phyloP scores from a whole-genome alignment of 2,888 invertebrate species.

The Cheilosia vernalis region DNA sequence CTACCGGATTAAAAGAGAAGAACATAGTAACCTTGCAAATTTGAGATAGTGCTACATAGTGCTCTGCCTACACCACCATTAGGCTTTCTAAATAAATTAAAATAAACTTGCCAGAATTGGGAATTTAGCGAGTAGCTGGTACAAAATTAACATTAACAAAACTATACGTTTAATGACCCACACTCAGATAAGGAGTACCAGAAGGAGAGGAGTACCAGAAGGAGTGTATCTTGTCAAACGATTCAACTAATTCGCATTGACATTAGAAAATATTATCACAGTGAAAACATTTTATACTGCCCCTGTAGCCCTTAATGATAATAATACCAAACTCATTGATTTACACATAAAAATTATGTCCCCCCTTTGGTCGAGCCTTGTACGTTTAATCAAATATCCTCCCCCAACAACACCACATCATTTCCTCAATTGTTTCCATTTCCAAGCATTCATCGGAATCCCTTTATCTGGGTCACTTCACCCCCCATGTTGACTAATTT shows the following conservation, averaged over 20 bases:
- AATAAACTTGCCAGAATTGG: no score
- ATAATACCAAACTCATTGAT: conserved; percentile 67
- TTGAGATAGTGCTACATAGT: no score
- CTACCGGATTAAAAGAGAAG: no score
- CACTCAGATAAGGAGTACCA: not conserved
- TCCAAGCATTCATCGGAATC: conserved; percentile 42
- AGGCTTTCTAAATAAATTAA: no score
- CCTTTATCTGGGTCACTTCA: conserved; percentile 62
- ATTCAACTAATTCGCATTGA: conserved; percentile 15
- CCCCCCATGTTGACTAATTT: conserved; percentile 67
- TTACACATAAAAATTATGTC: conserved; percentile 36
- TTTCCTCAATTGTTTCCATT: conserved; percentile 65
- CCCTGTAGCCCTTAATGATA: conserved; percentile 37
- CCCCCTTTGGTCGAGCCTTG: not conserved
- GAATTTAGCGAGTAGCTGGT: no score
- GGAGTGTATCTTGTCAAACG: not conserved
- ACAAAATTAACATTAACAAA: no score
- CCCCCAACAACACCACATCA: conserved; percentile 34
- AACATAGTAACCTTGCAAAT: no score
- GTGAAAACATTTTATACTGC: conserved; percentile 24
- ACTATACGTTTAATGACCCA: not conserved
- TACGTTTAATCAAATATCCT: conserved; percentile 47
- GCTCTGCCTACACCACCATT: no score
- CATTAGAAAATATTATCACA: conserved; percentile 36
- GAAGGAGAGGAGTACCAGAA: no score